Base-by-base conservation (phyloP, 2,113 vertebrate species). In the Callipepla californica region DNA sequence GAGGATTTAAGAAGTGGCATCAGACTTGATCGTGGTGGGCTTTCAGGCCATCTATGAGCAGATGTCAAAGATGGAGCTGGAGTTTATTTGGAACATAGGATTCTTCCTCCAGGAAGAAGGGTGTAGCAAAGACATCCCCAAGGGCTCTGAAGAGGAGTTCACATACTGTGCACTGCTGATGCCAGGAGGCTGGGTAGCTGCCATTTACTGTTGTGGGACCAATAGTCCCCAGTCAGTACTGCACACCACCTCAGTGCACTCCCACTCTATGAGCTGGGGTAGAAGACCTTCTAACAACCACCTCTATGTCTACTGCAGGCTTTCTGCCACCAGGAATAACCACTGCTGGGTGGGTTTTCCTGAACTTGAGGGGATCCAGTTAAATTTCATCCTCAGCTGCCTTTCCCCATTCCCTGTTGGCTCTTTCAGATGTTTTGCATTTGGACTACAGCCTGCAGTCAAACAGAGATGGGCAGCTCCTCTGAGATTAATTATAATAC, bases 401-500 rank as follows among this genome's bases (percentile, higher is more conserved):
- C 0, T 65, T 51, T 82, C 40, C 17, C 16, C 79, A 80, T 13
- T 25, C 36, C 69, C 53, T 72, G 50, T 14, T 40, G 63, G 70
- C 70, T 82, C 44, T 82, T 47, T 47, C 50, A 89, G 84, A 44
- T 2, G 6, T 28, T 82, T 59, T 80, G 38, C 44, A 28, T 70
- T 68, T 85, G 50, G 74, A 77, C 47, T 68, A n/a, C 9, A 63
- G 42, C 65, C 70, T 77, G 51, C 20, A 55, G 75, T 36, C 75
- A 96, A 69, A 91, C 0, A 84, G 19, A 89, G 44, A 91, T 10
- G 51, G 34, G 51, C 42, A 85, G 47, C 34, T 93, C 89, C 59
- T 50, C n/a, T 61, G 75, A 87, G 68, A 82, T 57, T 74, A 83
- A 76, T 93, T 91, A 40, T 17, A 77, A 82, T 38, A 63, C 42